Evolutionary conservation across 2,888 invertebrate species (phyloP).

Genomic region (Ectropis crepuscularia): DNA sequence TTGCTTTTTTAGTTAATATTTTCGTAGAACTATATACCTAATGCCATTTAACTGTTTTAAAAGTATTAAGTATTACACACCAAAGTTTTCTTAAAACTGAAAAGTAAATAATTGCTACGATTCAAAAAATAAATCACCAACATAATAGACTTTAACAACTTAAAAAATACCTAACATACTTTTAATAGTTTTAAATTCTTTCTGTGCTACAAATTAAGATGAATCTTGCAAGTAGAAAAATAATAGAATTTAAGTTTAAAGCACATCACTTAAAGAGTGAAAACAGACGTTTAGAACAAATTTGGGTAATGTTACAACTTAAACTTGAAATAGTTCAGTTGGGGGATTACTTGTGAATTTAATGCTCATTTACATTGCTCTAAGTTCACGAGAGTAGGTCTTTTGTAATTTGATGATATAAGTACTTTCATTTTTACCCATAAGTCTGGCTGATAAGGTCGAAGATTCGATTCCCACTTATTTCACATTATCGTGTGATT

Average conservation of each 20-base stretch:
- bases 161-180: not conserved
- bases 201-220: slow-evolving; percentile 13
- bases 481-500: too few relatives aligned
- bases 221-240: slow-evolving; percentile 10
- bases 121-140: not conserved
- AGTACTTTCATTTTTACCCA: too few relatives aligned
- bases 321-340: slow-evolving; percentile 7
- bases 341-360: slow-evolving; percentile 3
- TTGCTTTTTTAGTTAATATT: too few relatives aligned
- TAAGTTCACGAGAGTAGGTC: slow-evolving; percentile 2
- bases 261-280: slow-evolving; percentile 13
- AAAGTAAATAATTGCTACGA: not conserved
- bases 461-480: too few relatives aligned
- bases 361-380: slow-evolving; percentile 8
- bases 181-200: slow-evolving; percentile 1
- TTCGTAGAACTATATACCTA: too few relatives aligned
- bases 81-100: not conserved
- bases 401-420: not conserved
- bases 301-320: slow-evolving; percentile 16
- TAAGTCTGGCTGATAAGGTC: too few relatives aligned
- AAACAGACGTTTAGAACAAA: slow-evolving; percentile 7
- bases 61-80: too few relatives aligned
- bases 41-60: too few relatives aligned
- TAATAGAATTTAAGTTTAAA: slow-evolving; percentile 11
- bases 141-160: not conserved